Evolutionary conservation across 2,797 vertebrate genomes (phyloP).

Genomic region (Coilia nasus): DNA sequence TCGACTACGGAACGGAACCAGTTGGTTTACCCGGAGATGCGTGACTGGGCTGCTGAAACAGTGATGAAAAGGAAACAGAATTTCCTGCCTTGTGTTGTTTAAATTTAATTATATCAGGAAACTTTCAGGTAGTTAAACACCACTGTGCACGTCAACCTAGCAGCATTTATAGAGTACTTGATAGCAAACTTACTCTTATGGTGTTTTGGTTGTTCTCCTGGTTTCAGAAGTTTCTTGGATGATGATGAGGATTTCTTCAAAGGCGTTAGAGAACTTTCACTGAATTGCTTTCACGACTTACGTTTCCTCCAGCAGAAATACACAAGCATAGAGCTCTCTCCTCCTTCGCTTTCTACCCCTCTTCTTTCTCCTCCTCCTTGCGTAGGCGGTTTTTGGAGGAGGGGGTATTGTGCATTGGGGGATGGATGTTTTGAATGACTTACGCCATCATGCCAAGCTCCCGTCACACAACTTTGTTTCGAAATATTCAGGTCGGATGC

Average conservation of each 20-base stretch:
- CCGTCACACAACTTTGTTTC: neutral
- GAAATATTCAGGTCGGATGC: neutral
- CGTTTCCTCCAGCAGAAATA: neutral
- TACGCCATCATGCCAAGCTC: neutral
- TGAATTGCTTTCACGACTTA: neutral
- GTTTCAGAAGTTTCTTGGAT: neutral
- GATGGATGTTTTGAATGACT: slow-evolving; percentile 25
- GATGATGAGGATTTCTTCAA: neutral
- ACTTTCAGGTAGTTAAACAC: neutral
- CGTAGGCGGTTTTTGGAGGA: slow-evolving; percentile 27
- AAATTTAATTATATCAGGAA: neutral
- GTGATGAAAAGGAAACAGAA: neutral
- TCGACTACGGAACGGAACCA: slow-evolving; percentile 12
- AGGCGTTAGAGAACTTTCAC: neutral
- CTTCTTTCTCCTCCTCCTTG: slow-evolving; percentile 38
- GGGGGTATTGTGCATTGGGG: neutral
- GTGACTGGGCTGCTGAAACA: slow-evolving; percentile 15
- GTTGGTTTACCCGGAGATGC: neutral
- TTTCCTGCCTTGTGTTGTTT: neutral
- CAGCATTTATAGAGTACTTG: neutral
- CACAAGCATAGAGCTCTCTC: neutral
- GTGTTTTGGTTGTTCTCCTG: neutral
- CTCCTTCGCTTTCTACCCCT: neutral
- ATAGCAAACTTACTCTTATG: neutral
- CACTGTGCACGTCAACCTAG: neutral